A percentile compares a stretch with the other conserved stretches of the same genome.
Conservation (phyloP, 2,888 invertebrate genomes). For the Epistrophe grossulariae region DNA sequence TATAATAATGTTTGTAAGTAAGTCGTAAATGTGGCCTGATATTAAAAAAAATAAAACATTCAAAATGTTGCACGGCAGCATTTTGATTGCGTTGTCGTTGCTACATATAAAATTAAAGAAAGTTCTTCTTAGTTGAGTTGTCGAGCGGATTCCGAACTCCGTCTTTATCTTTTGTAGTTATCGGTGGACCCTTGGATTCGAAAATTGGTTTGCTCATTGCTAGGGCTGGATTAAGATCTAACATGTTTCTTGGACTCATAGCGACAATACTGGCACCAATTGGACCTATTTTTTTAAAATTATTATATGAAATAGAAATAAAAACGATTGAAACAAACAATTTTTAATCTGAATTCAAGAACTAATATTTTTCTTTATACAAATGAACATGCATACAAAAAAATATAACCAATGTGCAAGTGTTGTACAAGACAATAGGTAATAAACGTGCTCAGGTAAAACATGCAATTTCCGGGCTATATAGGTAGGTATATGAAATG, state of each 20-base stretch:
- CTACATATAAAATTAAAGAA: constrained; percentile 76
- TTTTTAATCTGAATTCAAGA: not conserved
- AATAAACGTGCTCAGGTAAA: constrained; percentile 11
- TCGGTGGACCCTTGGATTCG: constrained; percentile 81
- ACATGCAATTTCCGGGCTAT: constrained; percentile 30
- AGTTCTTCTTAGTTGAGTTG: constrained; percentile 77
- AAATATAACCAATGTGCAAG: constrained; percentile 11
- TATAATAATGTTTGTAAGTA: constrained; percentile 15
- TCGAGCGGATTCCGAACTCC: constrained; percentile 77
- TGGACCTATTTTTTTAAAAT: constrained; percentile 80
- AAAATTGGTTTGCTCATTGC: constrained; percentile 83
- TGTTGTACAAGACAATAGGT: constrained; percentile 6
- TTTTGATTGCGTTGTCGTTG: constrained; percentile 47
- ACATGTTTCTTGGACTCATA: constrained; percentile 83
- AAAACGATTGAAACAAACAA: not conserved
- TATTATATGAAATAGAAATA: not conserved
- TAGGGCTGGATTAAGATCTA: constrained; percentile 83
- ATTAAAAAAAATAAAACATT: constrained; percentile 15
- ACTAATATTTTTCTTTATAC: not conserved
- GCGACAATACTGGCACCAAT: constrained; percentile 84
- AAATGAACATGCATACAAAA: constrained; percentile 9
- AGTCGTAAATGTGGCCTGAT: constrained; percentile 39
- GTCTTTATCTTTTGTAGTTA: constrained; percentile 78
- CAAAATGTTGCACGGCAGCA: constrained; percentile 44
- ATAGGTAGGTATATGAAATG: not conserved